These are phyloP conservation scores for Eubucco bourcierii DNA, from an alignment of 2,113 vertebrate genomes.

Conservation along the genomic window DNA sequence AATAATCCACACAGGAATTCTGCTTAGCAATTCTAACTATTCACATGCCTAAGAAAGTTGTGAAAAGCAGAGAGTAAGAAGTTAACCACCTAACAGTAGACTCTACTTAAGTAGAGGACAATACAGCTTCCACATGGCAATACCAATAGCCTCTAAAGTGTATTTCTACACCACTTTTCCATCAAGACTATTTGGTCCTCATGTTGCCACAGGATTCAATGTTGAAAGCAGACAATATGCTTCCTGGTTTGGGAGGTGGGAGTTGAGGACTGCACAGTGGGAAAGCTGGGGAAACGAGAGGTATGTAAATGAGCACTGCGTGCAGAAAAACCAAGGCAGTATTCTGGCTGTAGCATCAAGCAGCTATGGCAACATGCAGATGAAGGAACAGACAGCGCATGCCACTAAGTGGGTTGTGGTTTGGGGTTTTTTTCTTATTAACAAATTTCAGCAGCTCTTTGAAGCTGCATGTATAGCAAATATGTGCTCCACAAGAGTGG, in stretches of 20 bases:
- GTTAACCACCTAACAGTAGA: background rate
- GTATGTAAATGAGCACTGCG: rapidly evolving
- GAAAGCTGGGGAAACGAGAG: background rate
- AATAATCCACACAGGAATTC: background rate
- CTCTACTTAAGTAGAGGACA: background rate
- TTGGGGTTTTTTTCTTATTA: background rate
- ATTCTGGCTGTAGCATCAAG: background rate
- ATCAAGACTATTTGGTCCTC: background rate
- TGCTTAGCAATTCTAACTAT: background rate
- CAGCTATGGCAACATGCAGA: background rate
- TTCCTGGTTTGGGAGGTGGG: background rate
- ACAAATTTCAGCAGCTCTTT: background rate
- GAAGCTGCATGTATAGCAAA: background rate
- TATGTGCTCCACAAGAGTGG: background rate
- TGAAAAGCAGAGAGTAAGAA: background rate
- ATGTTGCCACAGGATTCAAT: background rate
- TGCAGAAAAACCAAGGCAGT: background rate
- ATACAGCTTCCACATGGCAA: background rate
- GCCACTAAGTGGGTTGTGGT: background rate
- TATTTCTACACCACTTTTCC: background rate
- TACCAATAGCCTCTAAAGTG: background rate
- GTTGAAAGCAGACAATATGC: background rate
- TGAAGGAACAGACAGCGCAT: background rate
- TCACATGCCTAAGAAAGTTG: background rate
- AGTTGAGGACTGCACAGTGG: background rate